Evolutionary conservation across 2,888 invertebrate species (phyloP).

Genomic region (Piscicola geometra): DNA sequence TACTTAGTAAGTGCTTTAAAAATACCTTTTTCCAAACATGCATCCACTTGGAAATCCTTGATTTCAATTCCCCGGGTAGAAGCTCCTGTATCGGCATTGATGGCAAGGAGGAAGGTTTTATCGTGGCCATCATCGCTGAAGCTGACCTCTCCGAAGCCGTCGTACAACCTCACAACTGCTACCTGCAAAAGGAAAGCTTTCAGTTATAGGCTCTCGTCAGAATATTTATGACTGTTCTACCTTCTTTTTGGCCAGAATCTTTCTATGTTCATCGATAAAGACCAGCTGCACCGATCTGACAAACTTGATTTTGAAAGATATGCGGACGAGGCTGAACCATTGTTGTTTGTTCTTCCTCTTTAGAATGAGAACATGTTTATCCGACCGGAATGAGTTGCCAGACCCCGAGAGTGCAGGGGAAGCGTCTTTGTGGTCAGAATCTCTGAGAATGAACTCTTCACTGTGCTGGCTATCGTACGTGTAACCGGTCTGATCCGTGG

Average conservation of each 20-base stretch:
- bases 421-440: not conserved
- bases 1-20: too few relatives aligned
- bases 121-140: too few relatives aligned
- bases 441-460: not conserved
- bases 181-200: too few relatives aligned
- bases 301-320: constrained; percentile 15
- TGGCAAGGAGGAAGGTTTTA: not conserved
- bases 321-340: not conserved
- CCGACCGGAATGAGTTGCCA: not conserved
- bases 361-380: not conserved
- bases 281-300: constrained; percentile 6
- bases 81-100: not conserved
- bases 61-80: not conserved
- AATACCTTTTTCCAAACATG: not conserved
- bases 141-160: too few relatives aligned
- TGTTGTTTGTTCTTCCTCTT: constrained; percentile 10
- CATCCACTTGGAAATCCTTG: not conserved
- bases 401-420: not conserved
- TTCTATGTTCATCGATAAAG: not conserved
- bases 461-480: not conserved
- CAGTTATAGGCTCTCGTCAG: not conserved
- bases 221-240: not conserved
- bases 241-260: not conserved
- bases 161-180: too few relatives aligned
- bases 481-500: not conserved